phyloP scores from a whole-genome alignment of 2,797 vertebrate genomes.

The Aselliscus stoliczkanus region DNA sequence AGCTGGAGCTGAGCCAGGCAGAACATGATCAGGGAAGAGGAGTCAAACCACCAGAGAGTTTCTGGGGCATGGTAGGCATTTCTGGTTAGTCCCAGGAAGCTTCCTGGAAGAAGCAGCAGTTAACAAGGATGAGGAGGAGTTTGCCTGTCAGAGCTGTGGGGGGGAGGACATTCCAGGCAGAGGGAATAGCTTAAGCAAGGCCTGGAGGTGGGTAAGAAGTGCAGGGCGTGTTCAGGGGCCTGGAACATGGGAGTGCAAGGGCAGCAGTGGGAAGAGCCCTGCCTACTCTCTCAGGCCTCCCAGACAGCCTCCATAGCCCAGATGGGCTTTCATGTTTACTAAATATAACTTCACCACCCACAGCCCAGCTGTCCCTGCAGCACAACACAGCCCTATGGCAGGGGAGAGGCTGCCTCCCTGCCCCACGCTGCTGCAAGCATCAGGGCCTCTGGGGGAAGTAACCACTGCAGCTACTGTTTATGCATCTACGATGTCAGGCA shows the following conservation, averaged over 20 bases:
- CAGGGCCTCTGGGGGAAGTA: not conserved
- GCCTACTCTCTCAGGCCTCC: not conserved
- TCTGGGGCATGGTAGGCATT: not conserved
- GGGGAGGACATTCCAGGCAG: not conserved
- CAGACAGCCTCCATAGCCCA: constrained; percentile 23
- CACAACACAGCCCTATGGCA: not conserved
- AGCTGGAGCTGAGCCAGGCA: not conserved
- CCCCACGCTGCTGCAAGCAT: not conserved
- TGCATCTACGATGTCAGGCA: not conserved
- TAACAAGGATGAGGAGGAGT: not conserved
- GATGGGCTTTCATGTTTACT: constrained; percentile 14
- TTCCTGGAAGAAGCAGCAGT: not conserved
- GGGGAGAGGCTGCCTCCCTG: not conserved
- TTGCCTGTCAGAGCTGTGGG: not conserved
- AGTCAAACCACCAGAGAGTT: not conserved
- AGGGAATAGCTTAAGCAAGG: not conserved
- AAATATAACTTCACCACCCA: constrained; percentile 58
- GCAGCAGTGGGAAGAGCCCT: not conserved
- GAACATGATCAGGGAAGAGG: not conserved
- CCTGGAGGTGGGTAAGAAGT: not conserved
- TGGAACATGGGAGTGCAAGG: not conserved
- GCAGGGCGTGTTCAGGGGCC: not conserved
- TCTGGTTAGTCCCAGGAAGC: not conserved
- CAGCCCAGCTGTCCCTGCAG: constrained; percentile 48
- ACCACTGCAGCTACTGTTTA: not conserved